Evolutionary conservation across 2,888 invertebrate species (phyloP), one percentile per base, ranked within the genome.

Genomic region (Erpobdella octoculata): DNA sequence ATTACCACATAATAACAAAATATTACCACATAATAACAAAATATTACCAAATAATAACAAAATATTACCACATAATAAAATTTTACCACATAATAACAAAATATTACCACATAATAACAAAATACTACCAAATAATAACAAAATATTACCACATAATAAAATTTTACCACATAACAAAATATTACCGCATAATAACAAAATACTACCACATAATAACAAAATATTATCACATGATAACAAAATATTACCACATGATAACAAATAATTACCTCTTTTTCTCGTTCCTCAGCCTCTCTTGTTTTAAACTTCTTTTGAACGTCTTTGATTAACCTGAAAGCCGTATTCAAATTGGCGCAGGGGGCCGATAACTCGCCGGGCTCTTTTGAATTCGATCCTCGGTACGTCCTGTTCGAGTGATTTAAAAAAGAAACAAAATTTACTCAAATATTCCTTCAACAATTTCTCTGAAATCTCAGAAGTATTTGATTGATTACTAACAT

Each of bases 251-350:
- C 18, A 21, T 6, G 18, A 61, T 25, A 59, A 59, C 25, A 15
- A 21, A n/a, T 37, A 21, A 35, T 5, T 35, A 83, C 94, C 83
- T 98, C 98, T 79, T 96, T 96, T 83, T 99, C 97, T 70, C 93
- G 88, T 83, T 97, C 97, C 83, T 99, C 98, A 0, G 96, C 95
- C 84, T 99, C 98, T 75, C 97, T 87, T 0, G 94, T 96, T 85
- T 94, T 95, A 84, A 93, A 99, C 80, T 93, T 93, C 84, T 98
- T 95, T 86, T 99, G 98, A 37, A 95, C 93, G 85, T 99, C 98
- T 84, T 99, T 99, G 79, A 99, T 98, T 71, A 98, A 87, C 76
- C 97, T 89, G 85, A 95, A 96, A 36, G 96, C 96, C 12, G 93
- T 96, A 83, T 92, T 95, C 64, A 99, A 86, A 84, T 98, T 98